Conservation (phyloP, 2,888 invertebrate genomes). For the Endotricha flammealis region DNA sequence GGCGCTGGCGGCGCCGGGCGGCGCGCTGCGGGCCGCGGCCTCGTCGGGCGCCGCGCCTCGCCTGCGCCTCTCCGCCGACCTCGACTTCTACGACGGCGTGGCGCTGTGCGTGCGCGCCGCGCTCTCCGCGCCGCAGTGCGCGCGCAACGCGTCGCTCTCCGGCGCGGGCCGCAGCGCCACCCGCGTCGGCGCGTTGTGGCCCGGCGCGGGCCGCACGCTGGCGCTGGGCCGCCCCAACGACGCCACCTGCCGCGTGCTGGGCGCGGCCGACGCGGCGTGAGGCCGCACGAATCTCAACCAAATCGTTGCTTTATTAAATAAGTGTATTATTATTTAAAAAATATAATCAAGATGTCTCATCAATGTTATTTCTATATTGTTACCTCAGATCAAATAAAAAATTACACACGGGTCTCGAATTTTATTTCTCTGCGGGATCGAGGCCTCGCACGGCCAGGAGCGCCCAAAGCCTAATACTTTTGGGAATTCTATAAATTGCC, state of each 20-base stretch:
- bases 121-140: constrained; percentile 24
- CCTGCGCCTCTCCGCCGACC: constrained; percentile 38
- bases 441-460: too few relatives aligned
- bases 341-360: too few relatives aligned
- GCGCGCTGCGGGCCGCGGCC: constrained; percentile 25
- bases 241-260: constrained; percentile 42
- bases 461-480: too few relatives aligned
- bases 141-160: constrained; percentile 25
- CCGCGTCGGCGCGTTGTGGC: constrained; percentile 17
- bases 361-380: too few relatives aligned
- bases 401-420: too few relatives aligned
- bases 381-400: too few relatives aligned
- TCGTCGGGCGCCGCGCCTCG: constrained; percentile 27
- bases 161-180: constrained; percentile 15
- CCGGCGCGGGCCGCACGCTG: constrained; percentile 31
- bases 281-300: too few relatives aligned
- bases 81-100: constrained; percentile 53
- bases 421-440: too few relatives aligned
- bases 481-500: too few relatives aligned
- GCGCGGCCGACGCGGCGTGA: constrained; percentile 25
- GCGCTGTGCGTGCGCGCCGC: constrained; percentile 52
- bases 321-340: too few relatives aligned
- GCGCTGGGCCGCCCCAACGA: constrained; percentile 44
- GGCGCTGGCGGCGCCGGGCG: constrained; percentile 33
- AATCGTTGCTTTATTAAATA: too few relatives aligned